Percentiles rank a stretch among this genome's conserved stretches.
Evolutionary conservation across 2,797 vertebrate genomes (phyloP).

Genomic region (Brachyalestes nurse): DNA sequence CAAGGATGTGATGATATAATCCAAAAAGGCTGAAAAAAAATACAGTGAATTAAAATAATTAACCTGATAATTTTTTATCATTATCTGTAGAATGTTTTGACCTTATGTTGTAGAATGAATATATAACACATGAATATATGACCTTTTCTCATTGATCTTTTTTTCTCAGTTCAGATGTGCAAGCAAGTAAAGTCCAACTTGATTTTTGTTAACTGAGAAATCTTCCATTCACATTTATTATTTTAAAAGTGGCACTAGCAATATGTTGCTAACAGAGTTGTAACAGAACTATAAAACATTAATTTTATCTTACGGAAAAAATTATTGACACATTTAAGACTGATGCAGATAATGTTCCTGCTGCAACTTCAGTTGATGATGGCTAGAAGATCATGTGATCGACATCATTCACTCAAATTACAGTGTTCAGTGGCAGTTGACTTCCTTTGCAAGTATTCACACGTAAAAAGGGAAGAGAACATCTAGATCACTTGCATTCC

Average conservation of each 20-base stretch:
- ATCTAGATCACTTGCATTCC: slow-evolving; percentile 80
- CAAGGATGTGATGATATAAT: neutral
- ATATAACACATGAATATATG: neutral
- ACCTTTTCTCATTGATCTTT: neutral
- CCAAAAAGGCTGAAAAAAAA: neutral
- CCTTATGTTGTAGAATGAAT: too few species aligned
- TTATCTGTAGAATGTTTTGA: too few species aligned
- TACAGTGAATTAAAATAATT: neutral
- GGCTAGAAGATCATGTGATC: slow-evolving; percentile 79
- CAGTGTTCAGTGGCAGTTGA: slow-evolving; percentile 78
- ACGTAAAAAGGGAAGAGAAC: slow-evolving; percentile 75
- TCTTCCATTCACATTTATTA: neutral
- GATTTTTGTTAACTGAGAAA: neutral
- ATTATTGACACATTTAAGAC: slow-evolving; percentile 23
- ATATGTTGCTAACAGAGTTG: neutral
- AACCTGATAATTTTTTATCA: neutral
- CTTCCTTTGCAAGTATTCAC: slow-evolving; percentile 85
- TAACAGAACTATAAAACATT: slow-evolving; percentile 8
- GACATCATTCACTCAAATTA: slow-evolving; percentile 84
- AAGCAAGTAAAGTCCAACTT: neutral
- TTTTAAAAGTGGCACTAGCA: neutral
- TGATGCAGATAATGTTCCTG: slow-evolving; percentile 24
- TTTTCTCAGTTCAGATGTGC: neutral
- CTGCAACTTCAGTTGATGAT: slow-evolving; percentile 54
- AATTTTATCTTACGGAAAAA: neutral